Conservation (phyloP, 2,888 invertebrate genomes). For the Microchrysa polita region DNA sequence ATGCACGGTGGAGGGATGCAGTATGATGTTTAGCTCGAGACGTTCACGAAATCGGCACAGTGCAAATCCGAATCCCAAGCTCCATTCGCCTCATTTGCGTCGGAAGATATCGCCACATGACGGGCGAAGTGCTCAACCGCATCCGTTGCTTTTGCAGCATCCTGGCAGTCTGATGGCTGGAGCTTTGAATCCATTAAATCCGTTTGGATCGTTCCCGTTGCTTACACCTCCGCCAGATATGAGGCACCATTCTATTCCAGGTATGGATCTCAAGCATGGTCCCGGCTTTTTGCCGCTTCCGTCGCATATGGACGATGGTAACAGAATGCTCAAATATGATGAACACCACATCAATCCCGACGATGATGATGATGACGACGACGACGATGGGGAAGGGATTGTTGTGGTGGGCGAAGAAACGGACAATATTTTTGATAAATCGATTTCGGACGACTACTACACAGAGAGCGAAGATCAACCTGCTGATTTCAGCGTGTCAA, state of each 20-base stretch:
- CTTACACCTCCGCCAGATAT: conserved; percentile 71
- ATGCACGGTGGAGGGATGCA: conserved; percentile 98
- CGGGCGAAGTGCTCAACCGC: conserved; percentile 88
- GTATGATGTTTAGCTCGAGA: conserved; percentile 99
- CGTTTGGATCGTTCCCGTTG: conserved; percentile 82
- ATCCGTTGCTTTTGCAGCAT: conserved; percentile 81
- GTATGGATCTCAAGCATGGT: conserved; percentile 73
- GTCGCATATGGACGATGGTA: conserved; percentile 65
- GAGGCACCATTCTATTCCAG: conserved; percentile 62
- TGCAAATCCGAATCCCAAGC: conserved; percentile 97
- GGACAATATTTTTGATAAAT: conserved; percentile 68
- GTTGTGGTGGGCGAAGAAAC: conserved; percentile 84
- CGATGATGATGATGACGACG: conserved; percentile 58
- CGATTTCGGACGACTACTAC: conserved; percentile 59
- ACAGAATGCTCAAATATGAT: conserved; percentile 66
- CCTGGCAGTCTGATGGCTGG: conserved; percentile 67
- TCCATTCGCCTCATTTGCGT: conserved; percentile 93
- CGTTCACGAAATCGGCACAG: conserved; percentile 95
- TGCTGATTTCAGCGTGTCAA: conserved; percentile 72
- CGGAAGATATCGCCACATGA: conserved; percentile 95
- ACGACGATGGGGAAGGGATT: conserved; percentile 70
- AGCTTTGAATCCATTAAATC: conserved; percentile 76
- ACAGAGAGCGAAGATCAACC: conserved; percentile 66
- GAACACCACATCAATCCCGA: conserved; percentile 65
- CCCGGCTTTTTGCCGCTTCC: conserved; percentile 67